phyloP scores from a whole-genome alignment of 2,113 vertebrate genomes.

The Notechis scutatus region DNA sequence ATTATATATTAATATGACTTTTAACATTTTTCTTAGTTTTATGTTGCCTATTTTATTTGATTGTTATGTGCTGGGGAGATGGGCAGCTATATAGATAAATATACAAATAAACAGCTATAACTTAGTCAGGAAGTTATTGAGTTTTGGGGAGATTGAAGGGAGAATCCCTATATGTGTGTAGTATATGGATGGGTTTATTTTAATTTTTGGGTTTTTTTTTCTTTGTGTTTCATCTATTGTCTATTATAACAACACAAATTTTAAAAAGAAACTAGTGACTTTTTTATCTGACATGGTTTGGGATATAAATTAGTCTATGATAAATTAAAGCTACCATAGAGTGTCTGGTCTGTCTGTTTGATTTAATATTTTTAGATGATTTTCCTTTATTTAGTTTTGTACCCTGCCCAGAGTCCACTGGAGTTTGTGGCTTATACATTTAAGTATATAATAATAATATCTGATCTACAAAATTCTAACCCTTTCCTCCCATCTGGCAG shows the following conservation, averaged over 20 bases:
- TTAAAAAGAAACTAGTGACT: neutral
- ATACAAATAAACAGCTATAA: neutral
- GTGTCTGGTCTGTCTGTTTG: neutral
- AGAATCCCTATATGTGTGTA: neutral
- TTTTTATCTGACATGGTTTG: neutral
- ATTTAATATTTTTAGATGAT: neutral
- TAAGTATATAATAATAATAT: neutral
- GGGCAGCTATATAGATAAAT: neutral
- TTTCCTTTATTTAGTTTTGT: neutral
- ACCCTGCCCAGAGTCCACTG: neutral
- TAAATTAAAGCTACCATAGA: neutral
- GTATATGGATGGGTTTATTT: neutral
- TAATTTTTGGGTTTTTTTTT: neutral
- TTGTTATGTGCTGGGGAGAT: neutral
- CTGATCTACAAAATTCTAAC: neutral
- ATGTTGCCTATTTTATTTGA: too few relatives aligned
- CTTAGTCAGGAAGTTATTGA: neutral
- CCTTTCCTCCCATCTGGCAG: neutral
- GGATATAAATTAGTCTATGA: neutral
- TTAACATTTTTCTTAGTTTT: neutral
- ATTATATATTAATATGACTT: neutral
- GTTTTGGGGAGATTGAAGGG: neutral
- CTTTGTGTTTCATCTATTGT: neutral
- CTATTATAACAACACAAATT: neutral
- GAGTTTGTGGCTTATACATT: neutral